Evolutionary conservation across 2,888 invertebrate genomes (phyloP).

Genomic region (Metellina segmentata): DNA sequence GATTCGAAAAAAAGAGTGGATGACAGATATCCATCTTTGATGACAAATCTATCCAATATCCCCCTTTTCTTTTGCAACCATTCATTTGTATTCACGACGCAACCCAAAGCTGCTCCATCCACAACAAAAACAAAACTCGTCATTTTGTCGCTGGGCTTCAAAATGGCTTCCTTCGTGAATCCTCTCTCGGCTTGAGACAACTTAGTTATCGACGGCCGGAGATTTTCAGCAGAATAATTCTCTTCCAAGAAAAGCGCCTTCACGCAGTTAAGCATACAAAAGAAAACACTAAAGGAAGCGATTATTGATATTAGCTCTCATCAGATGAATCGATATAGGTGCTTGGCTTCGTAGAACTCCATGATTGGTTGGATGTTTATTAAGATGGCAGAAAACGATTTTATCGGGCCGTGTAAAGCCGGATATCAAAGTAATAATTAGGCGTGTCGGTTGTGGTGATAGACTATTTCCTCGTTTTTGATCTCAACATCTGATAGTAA

Average conservation of each 20-base stretch:
- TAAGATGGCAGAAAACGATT: conserved; percentile 32
- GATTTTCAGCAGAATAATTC: conserved; percentile 15
- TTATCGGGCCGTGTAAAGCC: conserved; percentile 19
- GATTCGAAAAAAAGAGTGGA: too few species aligned
- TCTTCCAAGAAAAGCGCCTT: conserved; percentile 27
- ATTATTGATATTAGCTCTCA: conserved; percentile 68
- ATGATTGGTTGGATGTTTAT: conserved; percentile 21
- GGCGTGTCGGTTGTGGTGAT: conserved; percentile 20
- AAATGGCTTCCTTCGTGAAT: conserved; percentile 6
- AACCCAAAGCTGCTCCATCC: background rate
- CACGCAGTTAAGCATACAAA: conserved; percentile 26
- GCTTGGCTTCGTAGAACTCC: conserved; percentile 33
- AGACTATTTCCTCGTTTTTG: conserved; percentile 26
- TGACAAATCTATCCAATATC: background rate
- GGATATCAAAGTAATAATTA: conserved; percentile 46
- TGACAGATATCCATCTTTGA: background rate
- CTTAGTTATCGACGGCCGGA: conserved; percentile 46
- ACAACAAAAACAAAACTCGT: background rate
- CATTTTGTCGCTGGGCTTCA: conserved; percentile 4
- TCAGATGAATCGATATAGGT: conserved; percentile 48
- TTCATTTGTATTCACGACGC: background rate
- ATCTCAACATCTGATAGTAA: background rate
- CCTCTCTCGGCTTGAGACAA: background rate
- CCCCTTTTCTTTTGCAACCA: background rate
- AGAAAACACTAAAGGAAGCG: conserved; percentile 58